Percentiles rank a stretch among this genome's conserved stretches.
These are phyloP conservation scores for Odobenus rosmarus DNA, from an alignment of 2,113 vertebrate genomes.

Conservation along the genomic window DNA sequence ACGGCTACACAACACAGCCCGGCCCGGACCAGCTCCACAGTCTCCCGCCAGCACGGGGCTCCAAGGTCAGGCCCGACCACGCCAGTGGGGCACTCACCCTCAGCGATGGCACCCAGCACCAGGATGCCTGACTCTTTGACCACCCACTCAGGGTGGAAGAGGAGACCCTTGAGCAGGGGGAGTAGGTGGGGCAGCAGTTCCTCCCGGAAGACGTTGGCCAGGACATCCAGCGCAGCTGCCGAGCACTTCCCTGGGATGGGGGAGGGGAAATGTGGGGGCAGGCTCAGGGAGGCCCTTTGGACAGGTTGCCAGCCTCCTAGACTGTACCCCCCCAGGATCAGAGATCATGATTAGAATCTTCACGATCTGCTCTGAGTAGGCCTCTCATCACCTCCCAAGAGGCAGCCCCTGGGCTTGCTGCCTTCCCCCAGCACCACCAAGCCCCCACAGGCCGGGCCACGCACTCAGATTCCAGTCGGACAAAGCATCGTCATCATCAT, in stretches of 20 bases:
- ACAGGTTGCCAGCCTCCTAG: background rate
- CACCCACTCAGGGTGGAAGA: conserved; percentile 97
- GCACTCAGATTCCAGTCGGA: conserved; percentile 97
- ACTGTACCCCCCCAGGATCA: background rate
- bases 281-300: background rate
- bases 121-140: conserved; percentile 96
- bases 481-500: conserved; percentile 93
- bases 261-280: fast-evolving
- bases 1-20: background rate
- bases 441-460: conserved; percentile 62
- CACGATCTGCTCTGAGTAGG: background rate
- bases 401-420: background rate
- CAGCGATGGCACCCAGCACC: conserved; percentile 94
- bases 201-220: conserved; percentile 96
- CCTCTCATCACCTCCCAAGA: background rate
- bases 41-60: background rate
- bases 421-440: too few species aligned
- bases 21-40: too few species aligned
- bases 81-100: conserved; percentile 84
- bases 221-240: conserved; percentile 92
- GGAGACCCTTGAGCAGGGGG: conserved; percentile 93
- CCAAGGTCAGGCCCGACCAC: fast-evolving
- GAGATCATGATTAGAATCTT: background rate
- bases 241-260: conserved; percentile 92
- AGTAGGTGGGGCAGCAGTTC: conserved; percentile 95